phyloP scores from a whole-genome alignment of 2,113 vertebrate genomes.

The Mohoua ochrocephala region DNA sequence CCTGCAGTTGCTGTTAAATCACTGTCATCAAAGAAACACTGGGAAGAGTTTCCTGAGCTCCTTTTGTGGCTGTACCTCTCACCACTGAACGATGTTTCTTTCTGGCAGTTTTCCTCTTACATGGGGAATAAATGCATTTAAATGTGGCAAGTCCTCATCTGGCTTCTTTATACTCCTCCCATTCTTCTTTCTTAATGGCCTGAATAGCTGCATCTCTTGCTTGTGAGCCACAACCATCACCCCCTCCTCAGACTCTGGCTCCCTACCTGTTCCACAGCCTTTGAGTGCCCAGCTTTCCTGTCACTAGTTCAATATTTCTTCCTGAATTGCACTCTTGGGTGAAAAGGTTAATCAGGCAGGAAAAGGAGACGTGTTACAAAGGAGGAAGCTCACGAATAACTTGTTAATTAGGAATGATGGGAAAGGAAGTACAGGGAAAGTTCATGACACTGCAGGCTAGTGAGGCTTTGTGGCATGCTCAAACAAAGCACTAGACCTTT shows the following conservation, averaged over 20 bases:
- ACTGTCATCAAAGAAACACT: background rate
- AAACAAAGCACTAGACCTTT: background rate
- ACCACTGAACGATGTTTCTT: background rate
- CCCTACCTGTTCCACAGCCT: background rate
- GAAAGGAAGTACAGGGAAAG: slow-evolving; percentile 12
- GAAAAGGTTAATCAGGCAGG: slow-evolving; percentile 22
- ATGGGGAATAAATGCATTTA: background rate
- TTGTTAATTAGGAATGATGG: slow-evolving; percentile 9
- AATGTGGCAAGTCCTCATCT: background rate
- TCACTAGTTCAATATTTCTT: background rate
- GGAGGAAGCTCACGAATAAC: background rate
- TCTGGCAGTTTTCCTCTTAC: background rate
- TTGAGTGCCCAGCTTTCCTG: background rate
- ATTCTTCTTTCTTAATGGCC: background rate
- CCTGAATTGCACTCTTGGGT: background rate
- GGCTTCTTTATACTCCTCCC: background rate
- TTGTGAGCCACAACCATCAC: background rate
- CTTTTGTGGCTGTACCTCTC: background rate
- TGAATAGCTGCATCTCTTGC: background rate
- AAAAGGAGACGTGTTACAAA: background rate
- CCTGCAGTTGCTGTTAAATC: background rate
- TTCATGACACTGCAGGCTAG: background rate
- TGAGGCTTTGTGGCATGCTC: background rate
- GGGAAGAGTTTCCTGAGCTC: background rate
- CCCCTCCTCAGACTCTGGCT: background rate